phyloP scores from a whole-genome alignment of 2,888 invertebrate genomes.

The Cryptocephalus primarius region DNA sequence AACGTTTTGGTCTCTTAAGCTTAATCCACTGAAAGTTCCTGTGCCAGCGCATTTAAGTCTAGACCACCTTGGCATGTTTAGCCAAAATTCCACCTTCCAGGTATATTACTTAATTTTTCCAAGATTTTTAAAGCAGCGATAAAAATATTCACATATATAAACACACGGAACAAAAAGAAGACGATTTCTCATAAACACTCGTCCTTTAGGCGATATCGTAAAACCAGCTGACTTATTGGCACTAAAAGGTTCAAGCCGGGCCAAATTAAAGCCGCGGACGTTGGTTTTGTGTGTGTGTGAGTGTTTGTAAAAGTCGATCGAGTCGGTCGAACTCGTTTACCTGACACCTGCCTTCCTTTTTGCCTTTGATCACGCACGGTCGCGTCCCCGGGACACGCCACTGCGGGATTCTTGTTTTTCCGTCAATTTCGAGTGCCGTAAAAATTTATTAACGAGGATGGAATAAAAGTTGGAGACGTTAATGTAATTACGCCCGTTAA shows the following conservation, averaged over 20 bases:
- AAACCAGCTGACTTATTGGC: slow-evolving; percentile 5
- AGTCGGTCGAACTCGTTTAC: slow-evolving; percentile 23
- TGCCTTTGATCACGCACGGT: slow-evolving; percentile 25
- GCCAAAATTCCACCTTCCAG: too few relatives aligned
- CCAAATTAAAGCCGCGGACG: slow-evolving; percentile 4
- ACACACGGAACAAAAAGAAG: background rate
- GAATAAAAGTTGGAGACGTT: too few relatives aligned
- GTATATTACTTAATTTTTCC: too few relatives aligned
- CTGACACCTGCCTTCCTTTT: slow-evolving; percentile 21
- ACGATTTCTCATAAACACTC: slow-evolving; percentile 6
- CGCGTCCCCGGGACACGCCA: slow-evolving; percentile 22
- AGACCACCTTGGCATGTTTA: too few relatives aligned
- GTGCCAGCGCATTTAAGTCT: too few relatives aligned
- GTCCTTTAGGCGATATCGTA: slow-evolving; percentile 1
- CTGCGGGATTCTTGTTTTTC: slow-evolving; percentile 30
- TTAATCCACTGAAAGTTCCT: too few relatives aligned
- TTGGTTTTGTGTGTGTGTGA: background rate
- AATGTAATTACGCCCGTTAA: too few relatives aligned
- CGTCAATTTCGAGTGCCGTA: slow-evolving; percentile 31
- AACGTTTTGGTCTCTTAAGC: too few relatives aligned
- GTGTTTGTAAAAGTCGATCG: slow-evolving; percentile 5
- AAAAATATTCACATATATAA: too few relatives aligned
- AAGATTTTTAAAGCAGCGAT: too few relatives aligned
- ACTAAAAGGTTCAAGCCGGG: slow-evolving; percentile 3
- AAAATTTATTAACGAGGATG: slow-evolving; percentile 15